Evolutionary conservation across 2,888 invertebrate species (phyloP), one percentile per base, ranked within the genome.

Genomic region (Acleris cristana): DNA sequence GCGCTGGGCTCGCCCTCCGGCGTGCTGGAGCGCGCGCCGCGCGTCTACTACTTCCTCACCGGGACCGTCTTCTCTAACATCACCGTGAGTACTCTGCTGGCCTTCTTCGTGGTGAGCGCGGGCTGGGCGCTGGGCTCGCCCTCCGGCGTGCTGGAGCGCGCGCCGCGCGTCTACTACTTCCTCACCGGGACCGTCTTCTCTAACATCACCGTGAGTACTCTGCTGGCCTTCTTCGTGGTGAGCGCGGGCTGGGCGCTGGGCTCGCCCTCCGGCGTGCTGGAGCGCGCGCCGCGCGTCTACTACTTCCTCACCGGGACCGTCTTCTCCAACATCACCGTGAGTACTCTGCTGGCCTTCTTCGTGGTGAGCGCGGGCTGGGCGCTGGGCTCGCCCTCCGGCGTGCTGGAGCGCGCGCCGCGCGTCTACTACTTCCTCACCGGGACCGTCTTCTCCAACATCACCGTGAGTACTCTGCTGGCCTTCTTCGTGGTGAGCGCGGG

Each of bases 41-140:
- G 99, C 74, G 94, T 97, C 64, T 96, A 98, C 87, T 98, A 96
- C 85, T 95, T 98, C 84, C 94, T 98, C 69, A 96, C 97, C 70
- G 99, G 99, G 74, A 98, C 98, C 51, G 96, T 99, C 72, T 99
- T 99, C 92, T 98, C 99, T 30, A 99, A 99, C 89, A 98, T 99
- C 81, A 97, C 98, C 83, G 99, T 99, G 91, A 96, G 97, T 96
- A 34, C 19, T 19, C 7, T 49, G 45, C 44, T 63, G n/a, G 0
- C 3, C 18, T 21, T 51, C 82, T 96, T 99, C 87, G 78, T 89
- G 0, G 88, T 98, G 48, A 96, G 97, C 74, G 90, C 97, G 0
- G 76, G 94, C 7, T 99, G 99, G 99, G 96, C 97, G 4, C 79
- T 94, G 21, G 93, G 93, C 74, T 99, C 99, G 16, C 97, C 97